Evolutionary conservation across 2,113 vertebrate genomes (phyloP).

Genomic region (Psilopsiagon aymara): DNA sequence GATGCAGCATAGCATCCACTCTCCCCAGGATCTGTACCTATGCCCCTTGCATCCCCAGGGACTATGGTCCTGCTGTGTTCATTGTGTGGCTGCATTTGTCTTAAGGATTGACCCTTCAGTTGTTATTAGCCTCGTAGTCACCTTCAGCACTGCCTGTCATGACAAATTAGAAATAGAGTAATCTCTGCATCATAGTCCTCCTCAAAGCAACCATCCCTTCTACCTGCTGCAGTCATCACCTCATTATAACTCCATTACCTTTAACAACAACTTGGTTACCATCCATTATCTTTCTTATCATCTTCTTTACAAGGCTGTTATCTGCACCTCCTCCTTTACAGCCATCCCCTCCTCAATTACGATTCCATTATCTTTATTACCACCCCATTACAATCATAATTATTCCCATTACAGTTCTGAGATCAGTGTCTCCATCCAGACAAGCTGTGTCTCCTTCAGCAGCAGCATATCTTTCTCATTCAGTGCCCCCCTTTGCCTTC

Average conservation of each 20-base stretch:
- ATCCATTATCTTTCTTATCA: slow-evolving; percentile 71
- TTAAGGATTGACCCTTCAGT: slow-evolving; percentile 28
- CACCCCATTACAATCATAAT: slow-evolving; percentile 73
- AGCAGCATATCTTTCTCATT: not conserved
- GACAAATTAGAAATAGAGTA: slow-evolving; percentile 10
- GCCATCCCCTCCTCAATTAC: slow-evolving; percentile 76
- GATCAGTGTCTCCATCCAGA: slow-evolving; percentile 50
- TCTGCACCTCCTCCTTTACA: slow-evolving; percentile 71
- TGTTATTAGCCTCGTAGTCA: slow-evolving; percentile 32
- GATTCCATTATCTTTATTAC: slow-evolving; percentile 78
- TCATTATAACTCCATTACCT: slow-evolving; percentile 80
- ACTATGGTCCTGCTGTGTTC: not conserved
- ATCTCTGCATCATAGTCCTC: slow-evolving; percentile 17
- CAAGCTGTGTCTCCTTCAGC: not conserved
- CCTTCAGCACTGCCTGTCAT: slow-evolving; percentile 3
- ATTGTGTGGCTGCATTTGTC: slow-evolving; percentile 1
- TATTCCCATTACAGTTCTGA: slow-evolving; percentile 70
- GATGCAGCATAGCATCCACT: not conserved
- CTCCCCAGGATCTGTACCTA: not conserved
- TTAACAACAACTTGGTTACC: slow-evolving; percentile 68
- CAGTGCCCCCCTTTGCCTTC: not conserved
- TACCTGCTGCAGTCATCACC: slow-evolving; percentile 29
- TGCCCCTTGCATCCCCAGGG: not conserved
- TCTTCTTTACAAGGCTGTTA: slow-evolving; percentile 66
- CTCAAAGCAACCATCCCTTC: slow-evolving; percentile 55